Percentiles rank a stretch among this genome's conserved stretches.
These are phyloP conservation scores for Actinernus sp. DNA, from an alignment of 92 coral and sea anemone genomes.

Conservation along the genomic window DNA sequence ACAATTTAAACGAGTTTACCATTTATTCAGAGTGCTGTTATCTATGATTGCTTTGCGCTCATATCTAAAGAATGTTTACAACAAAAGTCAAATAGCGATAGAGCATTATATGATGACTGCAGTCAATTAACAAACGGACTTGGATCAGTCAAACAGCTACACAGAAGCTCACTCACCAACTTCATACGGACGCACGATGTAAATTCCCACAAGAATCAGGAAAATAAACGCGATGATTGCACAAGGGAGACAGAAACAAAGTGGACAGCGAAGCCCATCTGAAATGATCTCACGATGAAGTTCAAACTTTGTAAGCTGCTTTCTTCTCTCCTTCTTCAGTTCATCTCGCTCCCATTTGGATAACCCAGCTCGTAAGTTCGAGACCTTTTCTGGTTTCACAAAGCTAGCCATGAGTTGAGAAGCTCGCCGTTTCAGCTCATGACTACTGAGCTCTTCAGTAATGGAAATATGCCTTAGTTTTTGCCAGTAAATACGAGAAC, in stretches of 20 bases:
- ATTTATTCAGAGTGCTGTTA: no score
- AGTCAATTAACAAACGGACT: neutral
- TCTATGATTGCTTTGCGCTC: no score
- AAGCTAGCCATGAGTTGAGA: conserved; percentile 28
- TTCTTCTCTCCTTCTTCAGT: conserved; percentile 58
- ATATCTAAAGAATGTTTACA: conserved; percentile 31
- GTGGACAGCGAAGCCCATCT: conserved; percentile 86
- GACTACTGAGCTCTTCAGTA: neutral
- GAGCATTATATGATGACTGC: no score
- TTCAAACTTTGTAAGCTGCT: conserved; percentile 66
- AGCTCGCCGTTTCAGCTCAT: neutral
- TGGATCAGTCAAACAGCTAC: neutral
- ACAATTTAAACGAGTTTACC: no score
- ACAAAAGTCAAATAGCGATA: neutral
- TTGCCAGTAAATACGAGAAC: no score
- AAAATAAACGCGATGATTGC: conserved; percentile 76
- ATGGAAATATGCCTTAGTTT: no score
- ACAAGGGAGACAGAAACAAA: conserved; percentile 91
- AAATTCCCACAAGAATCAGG: conserved; percentile 79
- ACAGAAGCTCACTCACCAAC: conserved; percentile 62
- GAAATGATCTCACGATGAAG: conserved; percentile 83
- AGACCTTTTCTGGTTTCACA: conserved; percentile 19
- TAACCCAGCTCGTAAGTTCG: conserved; percentile 47
- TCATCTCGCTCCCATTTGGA: conserved; percentile 88
- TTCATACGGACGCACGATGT: conserved; percentile 78